A percentile compares a stretch with the other conserved stretches of the same genome.
phyloP scores from a whole-genome alignment of 2,797 vertebrate species.

The Pipistrellus nathusii region DNA sequence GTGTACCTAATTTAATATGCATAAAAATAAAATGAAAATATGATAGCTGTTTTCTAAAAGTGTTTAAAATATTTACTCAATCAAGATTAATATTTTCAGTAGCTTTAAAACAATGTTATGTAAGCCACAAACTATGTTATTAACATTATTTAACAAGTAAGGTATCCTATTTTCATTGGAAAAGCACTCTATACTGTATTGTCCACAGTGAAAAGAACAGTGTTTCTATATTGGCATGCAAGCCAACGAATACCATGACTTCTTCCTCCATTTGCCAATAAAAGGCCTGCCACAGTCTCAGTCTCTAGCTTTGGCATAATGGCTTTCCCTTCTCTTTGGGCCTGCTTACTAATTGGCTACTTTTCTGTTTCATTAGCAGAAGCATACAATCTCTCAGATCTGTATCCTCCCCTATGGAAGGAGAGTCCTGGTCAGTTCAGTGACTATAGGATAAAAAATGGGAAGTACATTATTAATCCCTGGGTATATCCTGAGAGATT shows the following conservation, averaged over 20 bases:
- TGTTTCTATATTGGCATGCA: background rate
- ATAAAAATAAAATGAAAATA: background rate
- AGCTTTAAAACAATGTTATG: background rate
- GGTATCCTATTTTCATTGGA: background rate
- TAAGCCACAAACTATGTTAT: background rate
- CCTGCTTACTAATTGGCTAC: background rate
- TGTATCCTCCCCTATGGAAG: slow-evolving; percentile 89
- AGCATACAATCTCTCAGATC: slow-evolving; percentile 56
- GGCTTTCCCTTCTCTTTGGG: slow-evolving; percentile 35
- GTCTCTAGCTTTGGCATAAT: background rate
- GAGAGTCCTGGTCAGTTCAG: slow-evolving; percentile 80
- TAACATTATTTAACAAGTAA: background rate
- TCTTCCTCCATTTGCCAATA: slow-evolving; percentile 68
- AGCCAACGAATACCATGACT: background rate
- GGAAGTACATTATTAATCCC: slow-evolving; percentile 85
- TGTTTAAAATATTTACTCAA: background rate
- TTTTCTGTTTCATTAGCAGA: background rate
- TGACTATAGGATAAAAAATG: slow-evolving; percentile 82
- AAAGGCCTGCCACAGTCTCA: slow-evolving; percentile 53
- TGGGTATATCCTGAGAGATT: slow-evolving; percentile 91
- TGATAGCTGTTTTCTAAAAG: background rate
- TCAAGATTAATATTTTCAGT: background rate
- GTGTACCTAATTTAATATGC: background rate
- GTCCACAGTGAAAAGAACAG: background rate
- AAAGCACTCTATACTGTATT: background rate